Conservation (phyloP, 53 echinoderm and acorn worm species). For the Henricia sp. region DNA sequence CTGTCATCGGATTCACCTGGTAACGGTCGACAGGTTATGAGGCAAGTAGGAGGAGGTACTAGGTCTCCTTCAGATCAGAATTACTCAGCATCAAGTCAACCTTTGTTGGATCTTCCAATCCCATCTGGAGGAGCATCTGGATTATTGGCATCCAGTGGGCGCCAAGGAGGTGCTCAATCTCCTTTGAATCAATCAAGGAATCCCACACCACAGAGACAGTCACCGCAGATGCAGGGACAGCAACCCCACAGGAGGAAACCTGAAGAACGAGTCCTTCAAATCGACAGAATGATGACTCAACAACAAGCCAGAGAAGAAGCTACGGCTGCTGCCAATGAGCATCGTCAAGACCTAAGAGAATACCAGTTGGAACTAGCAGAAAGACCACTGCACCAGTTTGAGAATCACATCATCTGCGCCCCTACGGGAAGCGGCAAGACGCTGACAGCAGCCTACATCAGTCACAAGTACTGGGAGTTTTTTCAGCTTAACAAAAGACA, state of each 20-base stretch:
- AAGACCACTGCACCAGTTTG: constrained; percentile 43
- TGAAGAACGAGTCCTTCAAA: background rate
- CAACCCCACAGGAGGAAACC: background rate
- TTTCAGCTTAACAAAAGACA: background rate
- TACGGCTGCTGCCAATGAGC: background rate
- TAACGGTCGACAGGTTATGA: background rate
- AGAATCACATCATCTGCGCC: constrained; percentile 84
- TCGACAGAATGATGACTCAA: background rate
- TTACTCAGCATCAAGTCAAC: too few relatives aligned
- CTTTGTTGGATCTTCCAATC: too few relatives aligned
- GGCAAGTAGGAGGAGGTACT: background rate
- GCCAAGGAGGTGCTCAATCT: too few relatives aligned
- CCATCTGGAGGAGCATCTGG: too few relatives aligned
- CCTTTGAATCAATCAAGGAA: background rate
- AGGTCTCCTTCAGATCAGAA: too few relatives aligned
- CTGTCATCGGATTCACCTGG: background rate
- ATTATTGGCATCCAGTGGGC: too few relatives aligned
- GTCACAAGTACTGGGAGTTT: constrained; percentile 36
- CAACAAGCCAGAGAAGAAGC: constrained; percentile 26
- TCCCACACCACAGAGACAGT: background rate
- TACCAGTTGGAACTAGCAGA: constrained; percentile 77
- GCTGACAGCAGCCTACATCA: constrained; percentile 67
- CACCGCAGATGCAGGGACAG: background rate
- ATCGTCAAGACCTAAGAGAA: constrained; percentile 7
- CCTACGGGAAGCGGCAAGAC: constrained; percentile 86